phyloP scores from a whole-genome alignment of 2,113 vertebrate species.

The Erinaceus europaeus region DNA sequence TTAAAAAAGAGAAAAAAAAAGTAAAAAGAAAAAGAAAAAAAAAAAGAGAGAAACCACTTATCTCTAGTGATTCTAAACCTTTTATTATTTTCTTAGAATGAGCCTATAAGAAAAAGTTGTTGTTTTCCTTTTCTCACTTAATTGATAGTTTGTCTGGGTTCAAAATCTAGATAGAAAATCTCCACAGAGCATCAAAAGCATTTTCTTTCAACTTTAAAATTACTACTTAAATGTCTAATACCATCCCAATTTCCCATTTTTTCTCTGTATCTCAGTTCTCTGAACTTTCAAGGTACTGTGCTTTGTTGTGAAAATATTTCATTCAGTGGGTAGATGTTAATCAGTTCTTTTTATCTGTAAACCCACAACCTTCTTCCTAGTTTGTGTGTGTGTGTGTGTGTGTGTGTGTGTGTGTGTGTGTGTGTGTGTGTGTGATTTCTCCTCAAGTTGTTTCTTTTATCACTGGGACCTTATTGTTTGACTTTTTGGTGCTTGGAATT shows the following conservation, averaged over 20 bases:
- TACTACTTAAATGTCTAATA: not conserved
- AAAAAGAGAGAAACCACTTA: too few species aligned
- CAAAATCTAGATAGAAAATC: not conserved
- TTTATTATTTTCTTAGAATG: not conserved
- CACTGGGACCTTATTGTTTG: not conserved
- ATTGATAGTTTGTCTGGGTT: not conserved
- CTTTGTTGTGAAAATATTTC: not conserved
- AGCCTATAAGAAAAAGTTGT: not conserved
- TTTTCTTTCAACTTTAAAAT: not conserved
- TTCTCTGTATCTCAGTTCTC: not conserved
- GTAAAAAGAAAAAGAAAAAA: too few species aligned
- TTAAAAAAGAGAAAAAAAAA: too few species aligned
- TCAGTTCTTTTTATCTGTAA: not conserved
- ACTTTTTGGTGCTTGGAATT: not conserved
- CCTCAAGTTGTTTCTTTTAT: not conserved
- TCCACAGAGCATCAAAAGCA: not conserved
- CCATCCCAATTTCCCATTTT: not conserved
- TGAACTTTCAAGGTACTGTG: not conserved
- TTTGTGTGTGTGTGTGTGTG: too few species aligned
- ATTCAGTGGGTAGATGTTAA: not conserved
- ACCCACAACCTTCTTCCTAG: not conserved
- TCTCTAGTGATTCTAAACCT: too few species aligned
- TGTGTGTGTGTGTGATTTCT: not conserved
- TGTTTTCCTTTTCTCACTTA: not conserved
- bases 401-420: too few species aligned